A percentile compares a stretch with the other conserved stretches of the same genome.
Conservation (phyloP, 2,797 vertebrate species). For the Acipenser transmontanus region DNA sequence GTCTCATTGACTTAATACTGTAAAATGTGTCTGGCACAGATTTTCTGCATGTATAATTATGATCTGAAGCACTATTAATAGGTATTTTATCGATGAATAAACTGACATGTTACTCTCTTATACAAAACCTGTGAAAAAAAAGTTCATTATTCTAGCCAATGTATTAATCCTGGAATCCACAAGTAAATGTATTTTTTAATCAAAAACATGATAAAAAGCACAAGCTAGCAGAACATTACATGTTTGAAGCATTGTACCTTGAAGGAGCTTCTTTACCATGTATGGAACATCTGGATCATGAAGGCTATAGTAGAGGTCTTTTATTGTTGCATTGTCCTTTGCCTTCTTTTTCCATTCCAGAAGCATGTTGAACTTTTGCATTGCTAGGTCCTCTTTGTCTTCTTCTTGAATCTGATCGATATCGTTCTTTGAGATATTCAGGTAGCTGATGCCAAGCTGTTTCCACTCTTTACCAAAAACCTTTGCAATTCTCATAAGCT, state of each 20-base stretch:
- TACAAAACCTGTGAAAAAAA: background rate
- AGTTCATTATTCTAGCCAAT: background rate
- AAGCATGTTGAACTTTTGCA: conserved; percentile 65
- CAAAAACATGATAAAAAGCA: no score
- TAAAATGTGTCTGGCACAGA: no score
- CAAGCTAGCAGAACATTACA: no score
- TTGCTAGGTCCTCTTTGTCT: conserved; percentile 47
- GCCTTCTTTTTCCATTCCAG: conserved; percentile 58
- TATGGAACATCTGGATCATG: conserved; percentile 44
- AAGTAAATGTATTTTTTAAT: background rate
- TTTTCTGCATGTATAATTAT: no score
- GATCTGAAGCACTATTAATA: no score
- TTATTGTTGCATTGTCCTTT: conserved; percentile 42
- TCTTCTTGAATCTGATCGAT: conserved; percentile 56
- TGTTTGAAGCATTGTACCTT: conserved; percentile 43
- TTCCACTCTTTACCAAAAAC: conserved; percentile 69
- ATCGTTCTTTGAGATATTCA: conserved; percentile 54
- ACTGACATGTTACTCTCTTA: no score
- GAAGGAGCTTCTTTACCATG: conserved; percentile 52
- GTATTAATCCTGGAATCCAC: background rate
- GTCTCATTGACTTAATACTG: no score
- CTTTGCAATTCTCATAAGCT: conserved; percentile 65
- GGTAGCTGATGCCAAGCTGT: conserved; percentile 57
- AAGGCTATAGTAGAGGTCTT: conserved; percentile 40
- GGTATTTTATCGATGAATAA: no score